phyloP scores from a whole-genome alignment of 2,888 invertebrate species.

The Tinea semifulvella region DNA sequence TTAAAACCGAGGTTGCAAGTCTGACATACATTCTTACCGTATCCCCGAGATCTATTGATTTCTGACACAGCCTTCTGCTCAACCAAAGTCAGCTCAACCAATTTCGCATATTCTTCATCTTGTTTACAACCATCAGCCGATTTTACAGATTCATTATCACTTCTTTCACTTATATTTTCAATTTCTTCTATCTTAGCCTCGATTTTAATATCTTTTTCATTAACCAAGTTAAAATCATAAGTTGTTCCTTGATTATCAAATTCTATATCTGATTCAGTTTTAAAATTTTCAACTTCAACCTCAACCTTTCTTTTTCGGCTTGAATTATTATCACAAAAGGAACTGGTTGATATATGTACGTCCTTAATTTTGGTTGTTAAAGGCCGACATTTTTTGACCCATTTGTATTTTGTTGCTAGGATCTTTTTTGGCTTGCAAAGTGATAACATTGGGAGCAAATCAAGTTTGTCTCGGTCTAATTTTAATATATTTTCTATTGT shows the following conservation, averaged over 20 bases:
- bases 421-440: slow-evolving; percentile 30
- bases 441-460: slow-evolving; percentile 33
- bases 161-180: slow-evolving; percentile 21
- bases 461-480: slow-evolving; percentile 30
- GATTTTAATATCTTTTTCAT: too few relatives aligned
- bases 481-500: slow-evolving; percentile 29
- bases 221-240: too few relatives aligned
- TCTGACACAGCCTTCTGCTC: slow-evolving; percentile 47
- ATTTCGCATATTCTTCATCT: slow-evolving; percentile 46
- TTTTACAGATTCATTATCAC: slow-evolving; percentile 16
- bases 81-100: slow-evolving; percentile 38
- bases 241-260: too few relatives aligned
- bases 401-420: slow-evolving; percentile 40
- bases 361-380: not conserved
- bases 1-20: slow-evolving; percentile 37
- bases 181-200: too few relatives aligned
- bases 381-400: slow-evolving; percentile 32
- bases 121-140: slow-evolving; percentile 37
- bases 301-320: too few relatives aligned
- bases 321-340: too few relatives aligned
- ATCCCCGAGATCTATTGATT: slow-evolving; percentile 33
- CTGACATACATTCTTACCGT: slow-evolving; percentile 35
- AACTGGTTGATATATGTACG: not conserved
- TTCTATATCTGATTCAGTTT: too few relatives aligned
- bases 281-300: too few relatives aligned